A percentile compares a stretch with the other conserved stretches of the same genome.
These are phyloP conservation scores for Gymnopithys bicolor DNA, from an alignment of 2,797 vertebrate genomes.

Conservation along the genomic window DNA sequence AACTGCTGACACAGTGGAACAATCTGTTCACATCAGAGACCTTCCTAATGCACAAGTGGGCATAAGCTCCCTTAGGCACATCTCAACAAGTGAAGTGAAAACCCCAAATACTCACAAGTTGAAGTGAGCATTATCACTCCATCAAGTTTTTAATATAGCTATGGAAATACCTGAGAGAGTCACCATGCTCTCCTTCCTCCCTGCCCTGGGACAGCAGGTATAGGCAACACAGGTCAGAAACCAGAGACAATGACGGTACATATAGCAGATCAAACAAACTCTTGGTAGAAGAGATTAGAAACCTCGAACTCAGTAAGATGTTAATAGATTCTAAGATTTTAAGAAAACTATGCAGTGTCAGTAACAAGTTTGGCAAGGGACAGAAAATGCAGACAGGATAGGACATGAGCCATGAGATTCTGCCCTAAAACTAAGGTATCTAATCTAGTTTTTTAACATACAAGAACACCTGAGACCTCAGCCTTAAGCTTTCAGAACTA, in stretches of 20 bases:
- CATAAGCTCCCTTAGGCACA: not conserved
- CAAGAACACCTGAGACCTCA: not conserved
- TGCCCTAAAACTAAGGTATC: not conserved
- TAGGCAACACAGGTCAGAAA: not conserved
- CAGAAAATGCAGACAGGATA: not conserved
- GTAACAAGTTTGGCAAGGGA: not conserved
- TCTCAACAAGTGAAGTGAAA: not conserved
- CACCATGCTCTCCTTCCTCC: not conserved
- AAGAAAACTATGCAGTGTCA: not conserved
- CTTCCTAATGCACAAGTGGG: not conserved
- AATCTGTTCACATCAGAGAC: not conserved
- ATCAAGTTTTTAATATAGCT: not conserved
- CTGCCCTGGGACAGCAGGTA: accelerated
- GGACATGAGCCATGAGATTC: not conserved
- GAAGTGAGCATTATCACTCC: not conserved
- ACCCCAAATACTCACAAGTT: not conserved
- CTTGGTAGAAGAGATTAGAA: not conserved
- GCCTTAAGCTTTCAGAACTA: not conserved
- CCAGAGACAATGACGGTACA: not conserved
- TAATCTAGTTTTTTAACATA: not conserved
- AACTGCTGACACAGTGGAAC: not conserved
- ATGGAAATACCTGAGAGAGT: not conserved
- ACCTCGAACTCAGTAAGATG: not conserved
- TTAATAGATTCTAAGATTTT: not conserved
- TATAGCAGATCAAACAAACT: not conserved